Evolutionary conservation across 2,888 invertebrate species (phyloP).

Genomic region (Myopa testacea): DNA sequence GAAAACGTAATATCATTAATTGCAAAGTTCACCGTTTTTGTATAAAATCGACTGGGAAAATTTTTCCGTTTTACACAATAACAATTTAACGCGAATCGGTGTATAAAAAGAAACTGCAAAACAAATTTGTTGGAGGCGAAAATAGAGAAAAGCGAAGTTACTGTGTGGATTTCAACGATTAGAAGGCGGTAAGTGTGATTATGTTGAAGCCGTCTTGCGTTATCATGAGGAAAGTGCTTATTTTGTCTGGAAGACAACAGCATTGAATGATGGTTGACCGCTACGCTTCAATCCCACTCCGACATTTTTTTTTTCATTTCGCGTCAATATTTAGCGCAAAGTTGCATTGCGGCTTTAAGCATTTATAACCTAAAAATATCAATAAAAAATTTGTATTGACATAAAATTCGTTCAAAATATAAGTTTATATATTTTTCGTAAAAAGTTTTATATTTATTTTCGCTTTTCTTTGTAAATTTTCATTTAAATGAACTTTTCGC

Average conservation of each 20-base stretch:
- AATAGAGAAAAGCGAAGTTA: slow-evolving; percentile 34
- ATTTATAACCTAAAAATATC: slow-evolving; percentile 31
- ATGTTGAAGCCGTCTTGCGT: background rate
- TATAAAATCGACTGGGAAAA: slow-evolving; percentile 11
- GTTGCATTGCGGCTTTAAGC: slow-evolving; percentile 20
- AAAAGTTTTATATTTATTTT: background rate
- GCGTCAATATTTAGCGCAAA: too few species aligned
- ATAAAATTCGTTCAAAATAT: background rate
- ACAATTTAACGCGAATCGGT: slow-evolving; percentile 6
- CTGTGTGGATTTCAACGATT: slow-evolving; percentile 39
- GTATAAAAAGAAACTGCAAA: background rate
- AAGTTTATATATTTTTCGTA: background rate
- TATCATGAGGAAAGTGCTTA: background rate
- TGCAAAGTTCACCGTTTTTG: slow-evolving; percentile 22
- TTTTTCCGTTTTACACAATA: background rate
- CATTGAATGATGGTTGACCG: too few species aligned
- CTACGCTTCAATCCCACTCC: too few species aligned
- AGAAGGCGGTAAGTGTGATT: slow-evolving; percentile 21
- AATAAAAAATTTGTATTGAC: background rate
- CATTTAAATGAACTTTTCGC: too few species aligned
- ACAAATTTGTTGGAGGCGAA: background rate
- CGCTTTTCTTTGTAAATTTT: too few species aligned
- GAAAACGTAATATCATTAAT: slow-evolving; percentile 39
- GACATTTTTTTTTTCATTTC: too few species aligned
- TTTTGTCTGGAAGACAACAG: background rate